Percentiles rank a stretch among this genome's conserved stretches.
Evolutionary conservation across 2,888 invertebrate genomes (phyloP).

Genomic region (Scotopteryx bipunctaria): DNA sequence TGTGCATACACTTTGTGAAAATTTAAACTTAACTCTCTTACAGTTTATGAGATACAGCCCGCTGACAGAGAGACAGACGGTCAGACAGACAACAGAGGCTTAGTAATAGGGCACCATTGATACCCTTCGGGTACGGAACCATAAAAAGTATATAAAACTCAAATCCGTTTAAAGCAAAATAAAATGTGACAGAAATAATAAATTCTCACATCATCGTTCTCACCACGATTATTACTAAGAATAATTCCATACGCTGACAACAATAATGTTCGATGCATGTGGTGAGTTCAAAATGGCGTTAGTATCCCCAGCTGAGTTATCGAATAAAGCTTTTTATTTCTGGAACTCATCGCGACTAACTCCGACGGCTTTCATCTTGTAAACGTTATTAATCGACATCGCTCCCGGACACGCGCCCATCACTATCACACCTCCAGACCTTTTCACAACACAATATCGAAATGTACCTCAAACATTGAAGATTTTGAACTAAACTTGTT

Average conservation of each 20-base stretch:
- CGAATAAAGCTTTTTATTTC: slow-evolving; percentile 76
- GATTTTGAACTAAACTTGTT: slow-evolving; percentile 6
- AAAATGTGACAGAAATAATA: slow-evolving; percentile 5
- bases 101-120: too few relatives aligned
- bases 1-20: too few relatives aligned
- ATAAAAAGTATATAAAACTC: neutral
- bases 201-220: neutral
- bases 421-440: slow-evolving; percentile 40
- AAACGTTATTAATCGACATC: slow-evolving; percentile 80
- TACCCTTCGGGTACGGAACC: too few relatives aligned
- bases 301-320: slow-evolving; percentile 76
- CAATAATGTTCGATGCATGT: slow-evolving; percentile 34
- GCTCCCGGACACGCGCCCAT: slow-evolving; percentile 68
- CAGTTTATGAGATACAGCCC: too few relatives aligned
- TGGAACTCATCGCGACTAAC: slow-evolving; percentile 73
- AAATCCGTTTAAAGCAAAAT: neutral
- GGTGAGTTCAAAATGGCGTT: slow-evolving; percentile 52
- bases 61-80: too few relatives aligned
- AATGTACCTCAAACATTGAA: slow-evolving; percentile 42
- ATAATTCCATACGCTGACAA: slow-evolving; percentile 24
- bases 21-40: too few relatives aligned
- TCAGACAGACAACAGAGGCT: too few relatives aligned
- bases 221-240: slow-evolving; percentile 14
- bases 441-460: slow-evolving; percentile 27
- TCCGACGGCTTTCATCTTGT: slow-evolving; percentile 79